These are phyloP conservation scores for Parnassius smintheus DNA, from an alignment of 2,888 invertebrate species.

Conservation along the genomic window DNA sequence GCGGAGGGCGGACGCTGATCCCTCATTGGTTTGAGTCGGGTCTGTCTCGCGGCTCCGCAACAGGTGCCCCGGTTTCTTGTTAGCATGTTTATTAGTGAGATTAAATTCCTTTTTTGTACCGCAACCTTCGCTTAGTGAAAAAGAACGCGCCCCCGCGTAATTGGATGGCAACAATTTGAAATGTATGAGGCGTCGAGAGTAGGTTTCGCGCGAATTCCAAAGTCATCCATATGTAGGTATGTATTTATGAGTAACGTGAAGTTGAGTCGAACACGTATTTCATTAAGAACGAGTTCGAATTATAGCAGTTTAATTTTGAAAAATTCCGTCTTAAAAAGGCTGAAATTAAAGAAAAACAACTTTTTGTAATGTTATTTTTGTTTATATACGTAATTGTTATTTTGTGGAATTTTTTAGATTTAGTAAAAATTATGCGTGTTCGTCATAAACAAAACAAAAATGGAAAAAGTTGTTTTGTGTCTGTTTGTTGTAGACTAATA, in stretches of 20 bases:
- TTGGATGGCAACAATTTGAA: constrained; percentile 58
- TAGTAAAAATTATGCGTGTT: no score
- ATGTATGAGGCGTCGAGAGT: constrained; percentile 30
- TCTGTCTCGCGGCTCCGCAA: constrained; percentile 77
- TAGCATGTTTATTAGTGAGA: constrained; percentile 80
- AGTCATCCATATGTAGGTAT: neutral
- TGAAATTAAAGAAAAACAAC: no score
- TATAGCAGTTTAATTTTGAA: no score
- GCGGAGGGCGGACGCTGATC: constrained; percentile 73
- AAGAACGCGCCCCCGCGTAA: constrained; percentile 54
- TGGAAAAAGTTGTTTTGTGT: no score
- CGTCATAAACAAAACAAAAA: no score
- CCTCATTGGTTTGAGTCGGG: constrained; percentile 62
- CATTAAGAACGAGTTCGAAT: neutral
- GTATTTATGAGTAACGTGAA: neutral
- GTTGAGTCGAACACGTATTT: constrained; percentile 1
- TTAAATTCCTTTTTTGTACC: constrained; percentile 75
- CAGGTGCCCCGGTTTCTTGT: constrained; percentile 78
- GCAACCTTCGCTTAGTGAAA: constrained; percentile 57
- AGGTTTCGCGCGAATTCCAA: constrained; percentile 26
- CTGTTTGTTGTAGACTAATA: no score
- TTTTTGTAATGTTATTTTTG: no score
- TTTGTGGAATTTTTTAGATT: no score
- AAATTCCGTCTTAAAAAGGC: no score
- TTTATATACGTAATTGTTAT: no score